phyloP scores from a whole-genome alignment of 2,888 invertebrate genomes.

The Amphipyra tragopoginis region DNA sequence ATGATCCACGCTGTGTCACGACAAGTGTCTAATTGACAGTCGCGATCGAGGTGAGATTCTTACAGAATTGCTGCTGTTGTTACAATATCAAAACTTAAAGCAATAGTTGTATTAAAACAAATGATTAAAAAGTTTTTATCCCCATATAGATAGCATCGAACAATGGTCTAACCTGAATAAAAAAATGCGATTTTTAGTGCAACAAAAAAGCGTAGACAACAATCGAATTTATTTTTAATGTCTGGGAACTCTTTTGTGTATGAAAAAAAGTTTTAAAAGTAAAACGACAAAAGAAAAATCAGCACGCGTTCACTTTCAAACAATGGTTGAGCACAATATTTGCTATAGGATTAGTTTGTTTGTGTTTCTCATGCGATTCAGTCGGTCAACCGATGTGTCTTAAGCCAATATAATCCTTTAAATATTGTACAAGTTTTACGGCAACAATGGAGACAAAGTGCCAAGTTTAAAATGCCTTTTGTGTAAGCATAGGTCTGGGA shows the following conservation, averaged over 20 bases:
- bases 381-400: conserved; percentile 45
- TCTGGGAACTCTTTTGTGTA: conserved; percentile 60
- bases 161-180: conserved; percentile 41
- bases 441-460: conserved; percentile 15
- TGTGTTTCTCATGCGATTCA: conserved; percentile 80
- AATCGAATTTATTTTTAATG: conserved; percentile 62
- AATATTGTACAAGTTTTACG: conserved; percentile 27
- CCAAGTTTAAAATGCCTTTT: conserved; percentile 1
- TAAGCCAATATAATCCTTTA: conserved; percentile 39
- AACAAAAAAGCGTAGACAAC: conserved; percentile 56
- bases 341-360: conserved; percentile 82
- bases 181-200: conserved; percentile 26
- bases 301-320: conserved; percentile 76
- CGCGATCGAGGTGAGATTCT: too few species aligned
- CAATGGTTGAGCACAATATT: conserved; percentile 79
- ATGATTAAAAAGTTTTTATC: conserved; percentile 35
- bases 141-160: conserved; percentile 47
- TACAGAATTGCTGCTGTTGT: too few species aligned
- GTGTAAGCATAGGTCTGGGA: background rate
- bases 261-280: conserved; percentile 61
- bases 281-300: conserved; percentile 65
- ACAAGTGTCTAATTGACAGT: too few species aligned
- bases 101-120: conserved; percentile 21
- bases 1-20: too few species aligned
- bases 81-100: conserved; percentile 12